phyloP scores from a whole-genome alignment of 2,113 vertebrate species.

The Dendropsophus ebraccatus region DNA sequence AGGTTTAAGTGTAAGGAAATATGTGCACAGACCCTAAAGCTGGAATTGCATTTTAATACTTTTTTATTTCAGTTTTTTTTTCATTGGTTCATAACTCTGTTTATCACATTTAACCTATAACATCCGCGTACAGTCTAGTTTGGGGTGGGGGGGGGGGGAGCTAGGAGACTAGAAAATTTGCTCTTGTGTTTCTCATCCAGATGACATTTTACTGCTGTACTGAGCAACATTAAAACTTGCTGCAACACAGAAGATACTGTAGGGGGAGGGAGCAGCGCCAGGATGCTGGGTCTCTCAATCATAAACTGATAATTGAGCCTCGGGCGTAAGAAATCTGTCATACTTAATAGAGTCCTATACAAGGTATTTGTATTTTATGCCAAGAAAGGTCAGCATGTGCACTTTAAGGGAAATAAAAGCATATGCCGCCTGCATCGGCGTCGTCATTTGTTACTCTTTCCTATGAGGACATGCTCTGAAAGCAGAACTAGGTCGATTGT shows the following conservation, averaged over 20 bases:
- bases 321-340: conserved; percentile 44
- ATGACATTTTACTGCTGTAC: conserved; percentile 17
- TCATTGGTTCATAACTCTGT: neutral
- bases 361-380: conserved; percentile 44
- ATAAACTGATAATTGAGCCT: conserved; percentile 49
- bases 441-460: conserved; percentile 33
- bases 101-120: conserved; percentile 2
- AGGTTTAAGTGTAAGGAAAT: too few species aligned
- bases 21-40: neutral
- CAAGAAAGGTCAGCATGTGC: conserved; percentile 33
- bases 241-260: neutral
- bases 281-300: conserved; percentile 22
- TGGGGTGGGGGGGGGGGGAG: neutral
- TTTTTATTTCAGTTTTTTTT: neutral
- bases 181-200: neutral
- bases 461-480: conserved; percentile 53
- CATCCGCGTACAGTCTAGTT: neutral
- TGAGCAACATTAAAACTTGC: conserved; percentile 24
- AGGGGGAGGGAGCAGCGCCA: neutral
- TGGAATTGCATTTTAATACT: neutral
- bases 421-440: conserved; percentile 15
- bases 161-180: neutral
- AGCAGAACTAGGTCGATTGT: conserved; percentile 60
- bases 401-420: conserved; percentile 38
- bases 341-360: conserved; percentile 45